Base-by-base conservation (phyloP, 2,113 vertebrate genomes). In the Plestiodon gilberti region DNA sequence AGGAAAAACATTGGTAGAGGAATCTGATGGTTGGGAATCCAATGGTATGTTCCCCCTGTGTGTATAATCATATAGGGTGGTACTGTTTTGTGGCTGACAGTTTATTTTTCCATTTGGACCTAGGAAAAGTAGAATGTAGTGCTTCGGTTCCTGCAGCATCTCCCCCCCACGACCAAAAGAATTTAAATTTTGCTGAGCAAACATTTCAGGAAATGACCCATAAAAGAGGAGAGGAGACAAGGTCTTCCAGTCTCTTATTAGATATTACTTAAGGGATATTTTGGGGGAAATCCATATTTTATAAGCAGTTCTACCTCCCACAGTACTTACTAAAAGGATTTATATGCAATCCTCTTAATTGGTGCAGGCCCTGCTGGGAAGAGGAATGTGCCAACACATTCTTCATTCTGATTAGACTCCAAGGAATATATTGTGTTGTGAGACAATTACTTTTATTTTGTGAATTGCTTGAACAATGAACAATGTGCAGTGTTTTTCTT, bases 281-380 rank as follows among this genome's bases (percentile, higher is more conserved):
- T 74, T 23, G 55, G 67, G 33, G 48, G n/a, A 33, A 92, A 92
- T 82, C 91, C 80, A 69, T 92, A 86, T 91, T 92, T 93, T 93
- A 93, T 92, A 93, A 93, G 92, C 93, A 91, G 93, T 94, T 94
- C 92, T 93, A 88, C 88, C 89, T 95, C 93, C 90, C 89, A 87
- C 86, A 86, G 88, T 92, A 93, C 87, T 90, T 88, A 90, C 92
- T 92, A 28, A 85, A 95, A 94, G 87, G 91, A 88, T 92, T 94
- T 93, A 87, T 94, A 89, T 93, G 90, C 86, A 92, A 81, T 70
- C 89, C 89, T 94, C 90, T 94, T 94, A 95, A 94, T 91, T 94
- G 94, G 93, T 89, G 93, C 92, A 94, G 94, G 89, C 92, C 92
- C 91, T 94, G 92, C 95, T 95, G 93, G 93, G 94, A 95, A 95